Evolutionary conservation across 2,797 vertebrate genomes (phyloP), one percentile per base, ranked within the genome.

Genomic region (Sebastes goodei): DNA sequence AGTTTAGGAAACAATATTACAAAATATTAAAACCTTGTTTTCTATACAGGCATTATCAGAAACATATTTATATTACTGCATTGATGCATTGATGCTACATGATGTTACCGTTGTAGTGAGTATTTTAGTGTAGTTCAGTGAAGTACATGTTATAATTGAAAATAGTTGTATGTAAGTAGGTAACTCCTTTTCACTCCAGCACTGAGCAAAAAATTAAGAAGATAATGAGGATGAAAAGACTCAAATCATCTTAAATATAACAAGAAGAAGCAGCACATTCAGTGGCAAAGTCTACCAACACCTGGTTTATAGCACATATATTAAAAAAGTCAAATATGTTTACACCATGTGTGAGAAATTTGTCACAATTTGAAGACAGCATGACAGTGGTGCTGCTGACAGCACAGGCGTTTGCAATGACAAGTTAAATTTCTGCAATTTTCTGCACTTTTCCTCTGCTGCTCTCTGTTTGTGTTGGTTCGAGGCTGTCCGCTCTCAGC

Each of bases 391-490:
- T 23, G 69, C 69, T 49, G 55, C 76, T 76, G 74, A 64, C 65
- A 85, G 74, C 70, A 74, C 68, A 86, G 62, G 72, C 80, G 82
- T 63, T 6, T 0, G n/a, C 32, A n/a, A 25, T 74, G 72, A 85
- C 66, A 88, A 69, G 81, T 86, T 78, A 55, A 62, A 84, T 80
- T 73, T 79, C 69, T 33, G 62, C 71, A 76, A 66, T 85, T 87
- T 86, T 82, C 33, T 60, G 30, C 61, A 57, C 57, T 83, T 83
- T 82, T 53, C 42, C 75, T 80, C n/a, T 74, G 55, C 30, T 73
- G 46, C 56, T 70, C 68, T 88, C 6, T 42, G 46, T 49, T 88
- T 84, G 53, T 55, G 46, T 75, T 72, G 73, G 78, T 86, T 78
- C 64, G 21, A 67, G 53, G 67, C 56, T 76, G 27, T 56, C 68